These are phyloP conservation scores for Pogoniulus pusillus DNA, from an alignment of 2,797 vertebrate genomes.

Conservation along the genomic window DNA sequence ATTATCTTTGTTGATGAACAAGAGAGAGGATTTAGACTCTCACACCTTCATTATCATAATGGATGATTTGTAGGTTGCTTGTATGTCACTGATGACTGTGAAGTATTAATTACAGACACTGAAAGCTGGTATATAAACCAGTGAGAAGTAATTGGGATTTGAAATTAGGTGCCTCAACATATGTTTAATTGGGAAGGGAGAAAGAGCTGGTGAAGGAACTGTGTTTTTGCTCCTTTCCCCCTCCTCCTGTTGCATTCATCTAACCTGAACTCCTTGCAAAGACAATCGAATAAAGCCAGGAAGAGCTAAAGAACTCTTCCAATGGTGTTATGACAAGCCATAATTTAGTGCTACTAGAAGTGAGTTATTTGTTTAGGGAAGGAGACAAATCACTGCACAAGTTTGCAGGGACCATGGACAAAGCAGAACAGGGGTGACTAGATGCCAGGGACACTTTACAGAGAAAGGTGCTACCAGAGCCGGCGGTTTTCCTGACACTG, in stretches of 20 bases:
- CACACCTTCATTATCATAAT: too few relatives aligned
- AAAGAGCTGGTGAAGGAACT: constrained; percentile 74
- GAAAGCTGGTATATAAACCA: not conserved
- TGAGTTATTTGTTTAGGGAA: constrained; percentile 58
- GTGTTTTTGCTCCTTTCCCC: not conserved
- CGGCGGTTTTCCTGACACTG: constrained; percentile 75
- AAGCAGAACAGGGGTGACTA: constrained; percentile 75
- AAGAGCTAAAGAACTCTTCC: not conserved
- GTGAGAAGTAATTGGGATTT: not conserved
- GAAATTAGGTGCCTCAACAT: constrained; percentile 2
- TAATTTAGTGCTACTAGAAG: not conserved
- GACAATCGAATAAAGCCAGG: not conserved
- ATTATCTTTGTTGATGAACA: too few relatives aligned
- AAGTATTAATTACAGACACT: not conserved
- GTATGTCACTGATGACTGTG: not conserved
- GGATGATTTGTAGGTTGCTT: not conserved
- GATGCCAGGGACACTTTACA: constrained; percentile 72
- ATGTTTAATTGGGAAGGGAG: constrained; percentile 65
- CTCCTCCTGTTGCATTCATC: not conserved
- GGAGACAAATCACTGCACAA: constrained; percentile 75
- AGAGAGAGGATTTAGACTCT: too few relatives aligned
- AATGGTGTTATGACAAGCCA: not conserved
- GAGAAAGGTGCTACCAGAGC: constrained; percentile 79
- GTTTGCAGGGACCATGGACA: constrained; percentile 75
- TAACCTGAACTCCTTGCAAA: not conserved